Evolutionary conservation across 23 tunicate species (phyloP), one percentile per base, ranked within the genome.

Genomic region (Styela plicata): DNA sequence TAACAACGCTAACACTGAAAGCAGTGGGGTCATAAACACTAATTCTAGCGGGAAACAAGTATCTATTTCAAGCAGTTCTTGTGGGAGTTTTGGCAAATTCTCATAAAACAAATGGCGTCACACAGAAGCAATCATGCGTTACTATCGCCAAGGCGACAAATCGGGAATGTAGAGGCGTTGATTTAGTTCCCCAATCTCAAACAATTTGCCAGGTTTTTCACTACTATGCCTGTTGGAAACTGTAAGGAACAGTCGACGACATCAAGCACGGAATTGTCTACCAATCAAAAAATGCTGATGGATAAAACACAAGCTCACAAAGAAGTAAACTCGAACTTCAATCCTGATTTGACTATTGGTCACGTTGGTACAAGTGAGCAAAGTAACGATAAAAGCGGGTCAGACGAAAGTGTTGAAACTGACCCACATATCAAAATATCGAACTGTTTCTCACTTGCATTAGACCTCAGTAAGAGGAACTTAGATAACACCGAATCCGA

Each of bases 361-460:
- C n/a, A n/a, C n/a, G n/a, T n/a, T n/a, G n/a, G n/a, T n/a, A n/a
- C n/a, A n/a, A 44, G 13, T 44, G 57, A 44, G 57, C 57, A 44
- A 44, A 5, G 10, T 44, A 44, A 44, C 13, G 57, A 44, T 44
- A 7, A 36, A 7, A 26, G 3, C 27, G 27, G 69, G 13, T 24
- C 5, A 36, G 31, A 44, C 31, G 81, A 36, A 24, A 44, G 44
- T 1, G 18, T 7, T 37, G 81, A 76, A 76, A 24, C 81, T 3
- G 78, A 73, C 0, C 52, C 10, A 5, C 36, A 71, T 33, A 71
- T 76, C 44, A 36, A 53, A 29, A 44, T 76, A 24, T 52, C 65
- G 27, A 76, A 76, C 24, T 76, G 81, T 2, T 20, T 76, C 19
- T 76, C 81, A 44, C 81, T 76, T 44, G 81, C 81, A 13, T 57